These are phyloP conservation scores for Melinaea marsaeus DNA, from an alignment of 2,888 invertebrate species.

Conservation along the genomic window DNA sequence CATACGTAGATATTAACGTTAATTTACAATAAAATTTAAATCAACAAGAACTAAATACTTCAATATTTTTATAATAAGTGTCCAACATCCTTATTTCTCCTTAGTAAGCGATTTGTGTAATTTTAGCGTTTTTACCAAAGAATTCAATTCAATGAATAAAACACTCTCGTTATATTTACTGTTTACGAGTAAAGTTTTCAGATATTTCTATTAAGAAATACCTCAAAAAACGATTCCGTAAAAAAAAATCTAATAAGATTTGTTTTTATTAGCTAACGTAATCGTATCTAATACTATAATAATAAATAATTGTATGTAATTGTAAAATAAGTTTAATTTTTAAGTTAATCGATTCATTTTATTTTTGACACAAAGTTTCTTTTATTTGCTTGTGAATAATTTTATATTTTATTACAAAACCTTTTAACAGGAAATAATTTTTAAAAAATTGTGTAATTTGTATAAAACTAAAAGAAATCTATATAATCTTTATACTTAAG, in stretches of 20 bases:
- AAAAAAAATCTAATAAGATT: too few species aligned
- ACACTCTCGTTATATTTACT: not conserved
- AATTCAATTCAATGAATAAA: not conserved
- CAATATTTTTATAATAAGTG: slow-evolving; percentile 4
- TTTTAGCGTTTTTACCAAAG: slow-evolving; percentile 1
- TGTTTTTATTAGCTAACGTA: too few species aligned
- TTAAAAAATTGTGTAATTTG: too few species aligned
- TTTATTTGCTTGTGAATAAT: too few species aligned
- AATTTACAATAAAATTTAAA: not conserved
- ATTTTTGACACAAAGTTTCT: too few species aligned
- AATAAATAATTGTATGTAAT: too few species aligned
- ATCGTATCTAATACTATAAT: too few species aligned
- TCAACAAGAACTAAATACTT: not conserved
- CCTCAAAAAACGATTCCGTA: not conserved
- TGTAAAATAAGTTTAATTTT: too few species aligned
- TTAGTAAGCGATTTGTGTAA: slow-evolving; percentile 5
- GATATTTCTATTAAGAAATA: not conserved
- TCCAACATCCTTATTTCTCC: not conserved
- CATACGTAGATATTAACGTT: not conserved
- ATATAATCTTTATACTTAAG: too few species aligned
- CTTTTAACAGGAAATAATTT: too few species aligned
- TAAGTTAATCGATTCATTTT: too few species aligned
- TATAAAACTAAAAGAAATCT: too few species aligned
- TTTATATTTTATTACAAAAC: not conserved
- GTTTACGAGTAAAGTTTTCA: not conserved